Conservation (phyloP, 1,140 invertebrate genomes). For the Bombus turneri region DNA sequence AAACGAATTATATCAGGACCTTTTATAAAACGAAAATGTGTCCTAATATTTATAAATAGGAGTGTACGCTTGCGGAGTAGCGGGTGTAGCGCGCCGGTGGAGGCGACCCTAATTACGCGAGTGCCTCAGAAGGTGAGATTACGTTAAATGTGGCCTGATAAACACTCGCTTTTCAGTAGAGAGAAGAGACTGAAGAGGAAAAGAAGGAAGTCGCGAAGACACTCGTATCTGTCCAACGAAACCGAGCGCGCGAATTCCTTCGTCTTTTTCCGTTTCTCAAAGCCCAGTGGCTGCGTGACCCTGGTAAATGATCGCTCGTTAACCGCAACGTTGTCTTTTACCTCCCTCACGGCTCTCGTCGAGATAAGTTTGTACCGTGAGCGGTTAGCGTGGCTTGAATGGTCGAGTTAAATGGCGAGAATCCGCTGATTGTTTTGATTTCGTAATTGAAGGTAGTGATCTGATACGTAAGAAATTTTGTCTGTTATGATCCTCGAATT, state of each 20-base stretch:
- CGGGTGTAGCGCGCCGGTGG: background rate
- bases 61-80: too few relatives aligned
- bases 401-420: background rate
- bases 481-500: background rate
- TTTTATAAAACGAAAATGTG: too few relatives aligned
- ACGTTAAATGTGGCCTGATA: constrained; percentile 74
- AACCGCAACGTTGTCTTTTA: constrained; percentile 59
- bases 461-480: background rate
- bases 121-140: constrained; percentile 76
- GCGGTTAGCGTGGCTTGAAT: background rate
- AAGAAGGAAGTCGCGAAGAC: too few relatives aligned
- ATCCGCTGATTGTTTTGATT: background rate
- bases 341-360: background rate
- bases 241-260: background rate
- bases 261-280: constrained; percentile 1
- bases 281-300: constrained; percentile 44
- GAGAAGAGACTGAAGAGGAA: background rate
- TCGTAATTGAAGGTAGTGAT: background rate
- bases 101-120: constrained; percentile 75
- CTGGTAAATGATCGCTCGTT: constrained; percentile 71
- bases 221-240: constrained; percentile 48
- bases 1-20: too few relatives aligned
- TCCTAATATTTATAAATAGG: too few relatives aligned
- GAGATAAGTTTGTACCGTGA: constrained; percentile 38
- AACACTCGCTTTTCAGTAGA: constrained; percentile 76